These are phyloP conservation scores for Eupeodes latifasciatus DNA, from an alignment of 2,888 invertebrate species.

Conservation along the genomic window DNA sequence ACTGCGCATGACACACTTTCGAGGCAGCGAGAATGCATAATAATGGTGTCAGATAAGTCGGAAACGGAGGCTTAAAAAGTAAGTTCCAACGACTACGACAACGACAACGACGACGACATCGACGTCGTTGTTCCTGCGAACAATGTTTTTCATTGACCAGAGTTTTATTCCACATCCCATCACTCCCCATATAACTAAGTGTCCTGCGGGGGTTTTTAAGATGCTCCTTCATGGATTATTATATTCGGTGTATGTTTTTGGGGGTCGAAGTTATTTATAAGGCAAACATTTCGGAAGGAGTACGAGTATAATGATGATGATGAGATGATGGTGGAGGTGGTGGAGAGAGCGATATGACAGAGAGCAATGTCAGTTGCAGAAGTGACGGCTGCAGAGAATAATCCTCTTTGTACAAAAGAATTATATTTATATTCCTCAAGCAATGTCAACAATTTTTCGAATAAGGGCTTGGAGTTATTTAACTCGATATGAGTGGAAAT, in stretches of 20 bases:
- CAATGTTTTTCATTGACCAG: constrained; percentile 35
- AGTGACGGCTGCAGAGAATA: not conserved
- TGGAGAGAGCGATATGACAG: no score
- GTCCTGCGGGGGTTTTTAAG: not conserved
- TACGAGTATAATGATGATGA: no score
- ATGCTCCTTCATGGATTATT: not conserved
- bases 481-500: constrained; percentile 9
- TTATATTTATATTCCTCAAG: not conserved
- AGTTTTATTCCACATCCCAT: not conserved
- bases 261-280: not conserved
- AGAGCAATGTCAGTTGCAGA: constrained; percentile 12
- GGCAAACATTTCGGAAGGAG: not conserved
- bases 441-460: not conserved
- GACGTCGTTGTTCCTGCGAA: constrained; percentile 5
- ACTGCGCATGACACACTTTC: constrained; percentile 53
- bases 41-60: constrained; percentile 13
- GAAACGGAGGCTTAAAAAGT: no score
- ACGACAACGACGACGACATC: no score
- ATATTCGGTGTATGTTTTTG: not conserved
- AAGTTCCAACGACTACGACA: not conserved
- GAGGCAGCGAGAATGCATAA: not conserved
- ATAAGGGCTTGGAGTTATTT: not conserved
- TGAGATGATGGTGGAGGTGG: no score
- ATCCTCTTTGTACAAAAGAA: not conserved
- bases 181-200: not conserved